Conservation (phyloP, 1,140 invertebrate genomes). For the Meteorus sp. region DNA sequence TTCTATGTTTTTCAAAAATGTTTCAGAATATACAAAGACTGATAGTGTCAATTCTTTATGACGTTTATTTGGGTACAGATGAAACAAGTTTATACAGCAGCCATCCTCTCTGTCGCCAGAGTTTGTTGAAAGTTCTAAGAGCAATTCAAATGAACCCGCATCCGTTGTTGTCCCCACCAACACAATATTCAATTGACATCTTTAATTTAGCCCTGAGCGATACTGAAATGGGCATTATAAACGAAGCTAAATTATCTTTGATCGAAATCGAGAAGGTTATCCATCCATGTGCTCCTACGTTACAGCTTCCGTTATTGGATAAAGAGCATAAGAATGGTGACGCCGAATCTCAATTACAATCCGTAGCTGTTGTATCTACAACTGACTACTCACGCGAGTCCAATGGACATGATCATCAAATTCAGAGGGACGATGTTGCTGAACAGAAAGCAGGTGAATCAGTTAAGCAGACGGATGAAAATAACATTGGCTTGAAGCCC, state of each 20-base stretch:
- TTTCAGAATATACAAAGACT: slow-evolving; percentile 39
- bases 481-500: slow-evolving; percentile 5
- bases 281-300: slow-evolving; percentile 42
- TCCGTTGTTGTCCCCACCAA: slow-evolving; percentile 33
- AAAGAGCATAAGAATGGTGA: too few relatives aligned
- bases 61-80: slow-evolving; percentile 35
- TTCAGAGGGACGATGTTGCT: too few relatives aligned
- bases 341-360: too few relatives aligned
- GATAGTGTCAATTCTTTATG: slow-evolving; percentile 36
- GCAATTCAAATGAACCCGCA: slow-evolving; percentile 42
- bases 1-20: slow-evolving; percentile 8
- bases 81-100: slow-evolving; percentile 37
- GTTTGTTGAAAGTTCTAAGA: slow-evolving; percentile 39
- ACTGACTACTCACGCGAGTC: too few relatives aligned
- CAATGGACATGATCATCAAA: too few relatives aligned
- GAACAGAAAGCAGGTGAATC: not conserved
- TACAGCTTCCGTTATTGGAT: slow-evolving; percentile 36
- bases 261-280: slow-evolving; percentile 44
- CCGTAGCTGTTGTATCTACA: too few relatives aligned
- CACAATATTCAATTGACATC: slow-evolving; percentile 41
- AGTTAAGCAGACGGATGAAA: not conserved
- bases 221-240: slow-evolving; percentile 30
- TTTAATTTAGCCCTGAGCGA: slow-evolving; percentile 44
- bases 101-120: slow-evolving; percentile 37
- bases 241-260: slow-evolving; percentile 38